phyloP scores from a whole-genome alignment of 2,113 vertebrate genomes.

The Tyto alba region DNA sequence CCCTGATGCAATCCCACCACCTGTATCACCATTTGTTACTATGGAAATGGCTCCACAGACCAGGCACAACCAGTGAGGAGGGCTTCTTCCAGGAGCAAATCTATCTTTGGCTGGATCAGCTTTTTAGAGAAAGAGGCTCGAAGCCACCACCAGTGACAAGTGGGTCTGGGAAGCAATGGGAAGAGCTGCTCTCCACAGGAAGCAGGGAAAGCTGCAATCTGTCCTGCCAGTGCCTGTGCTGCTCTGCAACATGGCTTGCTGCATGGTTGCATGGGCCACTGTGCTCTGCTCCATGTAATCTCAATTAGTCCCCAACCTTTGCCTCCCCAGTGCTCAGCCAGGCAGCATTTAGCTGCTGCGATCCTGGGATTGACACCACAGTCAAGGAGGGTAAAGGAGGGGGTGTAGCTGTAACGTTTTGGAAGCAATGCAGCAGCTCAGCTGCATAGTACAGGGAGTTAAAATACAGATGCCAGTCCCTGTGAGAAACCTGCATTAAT shows the following conservation, averaged over 20 bases:
- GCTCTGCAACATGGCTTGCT: not conserved
- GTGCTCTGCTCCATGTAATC: not conserved
- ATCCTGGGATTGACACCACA: not conserved
- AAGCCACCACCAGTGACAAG: not conserved
- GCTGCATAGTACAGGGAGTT: not conserved
- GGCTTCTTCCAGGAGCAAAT: not conserved
- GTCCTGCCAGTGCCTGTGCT: not conserved
- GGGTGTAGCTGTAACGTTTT: not conserved
- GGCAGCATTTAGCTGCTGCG: not conserved
- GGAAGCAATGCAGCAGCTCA: not conserved
- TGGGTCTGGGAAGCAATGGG: not conserved
- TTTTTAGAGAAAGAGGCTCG: not conserved
- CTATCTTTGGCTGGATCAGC: not conserved
- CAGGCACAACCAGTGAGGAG: not conserved
- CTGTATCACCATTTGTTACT: not conserved
- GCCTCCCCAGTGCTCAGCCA: not conserved
- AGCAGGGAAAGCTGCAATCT: not conserved
- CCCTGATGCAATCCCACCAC: not conserved
- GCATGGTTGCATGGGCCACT: accelerated
- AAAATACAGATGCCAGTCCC: not conserved
- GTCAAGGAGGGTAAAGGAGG: not conserved
- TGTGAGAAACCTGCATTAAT: not conserved
- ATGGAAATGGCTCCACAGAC: not conserved
- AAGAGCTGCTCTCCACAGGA: not conserved
- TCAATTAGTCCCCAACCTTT: not conserved